A percentile compares a stretch with the other conserved stretches of the same genome.
Evolutionary conservation across 1,140 invertebrate species (phyloP).

Genomic region (Meloidogyne floridensis): DNA sequence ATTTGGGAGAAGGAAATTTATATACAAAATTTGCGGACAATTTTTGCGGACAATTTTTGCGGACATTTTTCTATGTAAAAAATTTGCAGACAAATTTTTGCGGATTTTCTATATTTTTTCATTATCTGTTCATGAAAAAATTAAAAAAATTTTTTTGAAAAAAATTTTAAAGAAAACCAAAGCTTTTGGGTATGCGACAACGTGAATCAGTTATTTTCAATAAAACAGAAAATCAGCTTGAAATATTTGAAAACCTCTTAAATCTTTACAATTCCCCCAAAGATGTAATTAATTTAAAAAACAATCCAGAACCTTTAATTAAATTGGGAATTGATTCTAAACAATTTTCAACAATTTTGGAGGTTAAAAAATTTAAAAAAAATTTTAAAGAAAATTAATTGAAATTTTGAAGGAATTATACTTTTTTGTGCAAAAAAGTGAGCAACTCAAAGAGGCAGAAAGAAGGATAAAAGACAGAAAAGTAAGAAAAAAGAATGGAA

Average conservation of each 20-base stretch:
- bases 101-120: too few relatives aligned
- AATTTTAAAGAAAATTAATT: not conserved
- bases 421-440: slow-evolving; percentile 2
- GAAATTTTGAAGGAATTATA: not conserved
- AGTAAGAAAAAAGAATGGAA: not conserved
- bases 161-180: not conserved
- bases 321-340: slow-evolving; percentile 2
- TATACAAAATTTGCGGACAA: too few relatives aligned
- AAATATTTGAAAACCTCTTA: slow-evolving; percentile 6
- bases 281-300: not conserved
- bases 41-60: too few relatives aligned
- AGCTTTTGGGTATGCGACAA: not conserved
- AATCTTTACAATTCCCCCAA: not conserved
- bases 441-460: not conserved
- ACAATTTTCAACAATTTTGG: not conserved
- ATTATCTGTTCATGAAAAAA: not conserved
- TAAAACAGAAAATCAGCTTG: not conserved
- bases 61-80: too few relatives aligned
- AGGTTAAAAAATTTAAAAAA: not conserved
- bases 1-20: not conserved
- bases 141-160: too few relatives aligned
- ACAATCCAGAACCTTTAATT: not conserved
- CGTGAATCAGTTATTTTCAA: not conserved
- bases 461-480: not conserved
- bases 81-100: too few relatives aligned